These are phyloP conservation scores for Acanthosepion esculentum DNA, from an alignment of 2,888 invertebrate species.

Conservation along the genomic window DNA sequence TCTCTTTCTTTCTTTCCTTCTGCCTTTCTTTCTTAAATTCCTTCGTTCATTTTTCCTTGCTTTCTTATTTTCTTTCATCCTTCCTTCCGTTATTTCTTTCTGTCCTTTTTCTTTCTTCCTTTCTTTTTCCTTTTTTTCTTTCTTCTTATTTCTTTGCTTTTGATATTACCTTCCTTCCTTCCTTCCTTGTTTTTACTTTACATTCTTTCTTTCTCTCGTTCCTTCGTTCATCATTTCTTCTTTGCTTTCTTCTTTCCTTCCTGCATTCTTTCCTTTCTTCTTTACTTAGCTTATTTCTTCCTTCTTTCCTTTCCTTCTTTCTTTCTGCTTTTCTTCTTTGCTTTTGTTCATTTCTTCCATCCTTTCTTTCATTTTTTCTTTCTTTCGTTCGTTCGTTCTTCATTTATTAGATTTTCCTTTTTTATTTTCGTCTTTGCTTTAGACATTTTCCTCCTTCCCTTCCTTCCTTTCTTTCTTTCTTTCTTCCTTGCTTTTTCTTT, in stretches of 20 bases:
- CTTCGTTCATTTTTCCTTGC: neutral
- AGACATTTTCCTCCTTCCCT: no score
- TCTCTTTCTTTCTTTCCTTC: no score
- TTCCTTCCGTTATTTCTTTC: neutral
- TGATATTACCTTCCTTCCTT: no score
- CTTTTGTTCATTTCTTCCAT: neutral
- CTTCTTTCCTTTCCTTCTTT: neutral
- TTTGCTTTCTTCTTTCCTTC: neutral
- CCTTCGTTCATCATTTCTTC: neutral
- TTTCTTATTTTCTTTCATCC: neutral
- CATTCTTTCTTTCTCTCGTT: neutral
- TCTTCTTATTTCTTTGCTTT: no score
- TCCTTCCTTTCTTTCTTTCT: no score
- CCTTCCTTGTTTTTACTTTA: neutral
- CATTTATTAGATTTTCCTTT: no score
- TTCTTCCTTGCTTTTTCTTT: no score
- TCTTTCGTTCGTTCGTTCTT: no score
- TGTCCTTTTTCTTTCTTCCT: neutral
- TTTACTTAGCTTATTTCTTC: neutral
- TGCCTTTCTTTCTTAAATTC: no score
- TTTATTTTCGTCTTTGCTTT: neutral
- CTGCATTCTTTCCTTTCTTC: neutral
- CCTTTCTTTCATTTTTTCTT: neutral
- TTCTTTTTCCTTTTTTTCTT: no score
- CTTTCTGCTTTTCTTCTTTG: neutral